Evolutionary conservation across 1,140 invertebrate species (phyloP), one percentile per base, ranked within the genome.

Genomic region (Drosophila parvula): DNA sequence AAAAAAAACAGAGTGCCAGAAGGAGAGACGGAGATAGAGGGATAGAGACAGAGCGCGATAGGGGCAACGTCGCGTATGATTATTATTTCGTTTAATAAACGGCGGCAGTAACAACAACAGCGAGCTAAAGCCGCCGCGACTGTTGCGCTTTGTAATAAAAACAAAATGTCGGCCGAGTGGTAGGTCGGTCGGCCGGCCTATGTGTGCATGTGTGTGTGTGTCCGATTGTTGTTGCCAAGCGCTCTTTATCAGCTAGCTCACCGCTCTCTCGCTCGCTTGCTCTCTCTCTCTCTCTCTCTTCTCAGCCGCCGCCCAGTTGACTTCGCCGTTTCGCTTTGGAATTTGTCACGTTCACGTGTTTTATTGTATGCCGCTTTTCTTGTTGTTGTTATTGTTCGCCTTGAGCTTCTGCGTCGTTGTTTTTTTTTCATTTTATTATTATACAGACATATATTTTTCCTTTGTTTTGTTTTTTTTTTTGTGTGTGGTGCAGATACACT

Each of bases 291-390:
- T 16, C 12, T 30, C 40, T 48, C 47, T 14, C 34, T 68, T 53
- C 38, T 40, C 51, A 70, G 68, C 70, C 75, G 83, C 79, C 83
- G 83, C 83, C 83, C 79, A 62, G 55, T 58, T 57, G 34, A 55
- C 22, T 63, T 62, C 34, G 44, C 22, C 58, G 58, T 77, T 69
- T 83, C 47, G 68, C 65, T 89, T 89, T 83, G 83, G 80, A 89
- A 88, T 88, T 88, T 89, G 83, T 88, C 83, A 88, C 83, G 83
- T 88, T 88, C 83, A 88, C 83, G 83, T 88, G 83, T 84, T 89
- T 88, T 83, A 83, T 88, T 88, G 58, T 88, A 78, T 83, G 76
- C 81, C 64, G 55, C 48, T 44, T 70, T 43, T 61, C 45, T 40
- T 62, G 70, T 57, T 65, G 36, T 58, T 73, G 68, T 44, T 69